phyloP scores from a whole-genome alignment of 1,140 invertebrate genomes.

The Lepidostoma basale region DNA sequence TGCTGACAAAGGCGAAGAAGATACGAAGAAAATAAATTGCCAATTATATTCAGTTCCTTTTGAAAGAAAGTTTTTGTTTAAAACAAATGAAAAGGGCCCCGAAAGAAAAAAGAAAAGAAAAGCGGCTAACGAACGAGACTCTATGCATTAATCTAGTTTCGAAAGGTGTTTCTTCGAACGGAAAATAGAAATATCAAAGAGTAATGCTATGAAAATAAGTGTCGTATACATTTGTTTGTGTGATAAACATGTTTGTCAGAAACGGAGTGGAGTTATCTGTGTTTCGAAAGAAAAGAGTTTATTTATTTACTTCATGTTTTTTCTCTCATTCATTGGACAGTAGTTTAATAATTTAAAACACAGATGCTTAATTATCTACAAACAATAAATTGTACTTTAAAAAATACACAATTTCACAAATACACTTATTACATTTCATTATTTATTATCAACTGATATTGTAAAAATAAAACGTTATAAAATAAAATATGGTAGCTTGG shows the following conservation, averaged over 20 bases:
- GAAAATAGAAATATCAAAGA: slow-evolving; percentile 5
- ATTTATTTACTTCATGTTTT: no score
- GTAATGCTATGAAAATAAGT: slow-evolving; percentile 1
- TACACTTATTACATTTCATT: no score
- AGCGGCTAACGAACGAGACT: slow-evolving; percentile 21
- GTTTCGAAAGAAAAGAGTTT: no score
- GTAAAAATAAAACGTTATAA: slow-evolving; percentile 15
- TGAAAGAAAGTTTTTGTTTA: slow-evolving; percentile 39
- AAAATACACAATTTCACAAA: no score
- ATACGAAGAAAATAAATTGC: slow-evolving; percentile 45
- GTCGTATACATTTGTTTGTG: neutral
- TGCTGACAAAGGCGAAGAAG: slow-evolving; percentile 44
- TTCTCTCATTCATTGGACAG: no score
- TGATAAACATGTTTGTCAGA: neutral
- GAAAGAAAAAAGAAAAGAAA: slow-evolving; percentile 13
- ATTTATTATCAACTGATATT: slow-evolving; percentile 9
- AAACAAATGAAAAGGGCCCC: slow-evolving; percentile 35
- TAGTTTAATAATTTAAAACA: no score
- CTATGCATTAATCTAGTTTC: slow-evolving; percentile 23
- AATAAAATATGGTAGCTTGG: slow-evolving; percentile 3
- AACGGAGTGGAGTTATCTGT: no score
- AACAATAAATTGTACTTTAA: no score
- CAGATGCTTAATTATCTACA: no score
- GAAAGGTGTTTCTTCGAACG: slow-evolving; percentile 7
- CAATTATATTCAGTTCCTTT: slow-evolving; percentile 38